Conservation (phyloP, 23 tunicate species). For the Corella eumyota region DNA sequence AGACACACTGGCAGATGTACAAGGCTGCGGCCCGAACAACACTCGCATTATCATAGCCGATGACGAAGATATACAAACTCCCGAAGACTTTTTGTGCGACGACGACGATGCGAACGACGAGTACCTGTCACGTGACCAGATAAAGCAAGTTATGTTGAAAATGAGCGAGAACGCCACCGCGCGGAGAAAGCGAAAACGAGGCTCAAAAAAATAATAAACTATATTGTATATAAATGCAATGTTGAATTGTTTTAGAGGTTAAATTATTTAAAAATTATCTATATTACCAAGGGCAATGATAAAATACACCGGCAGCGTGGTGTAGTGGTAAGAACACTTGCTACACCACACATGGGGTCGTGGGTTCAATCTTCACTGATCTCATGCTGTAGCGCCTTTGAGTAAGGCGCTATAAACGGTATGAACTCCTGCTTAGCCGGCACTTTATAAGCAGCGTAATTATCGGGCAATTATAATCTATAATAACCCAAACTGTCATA, state of each 20-base stretch:
- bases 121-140: conserved; percentile 64
- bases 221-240: conserved; percentile 3
- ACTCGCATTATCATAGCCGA: conserved; percentile 36
- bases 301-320: no score
- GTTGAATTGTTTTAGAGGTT: neutral
- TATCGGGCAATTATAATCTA: no score
- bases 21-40: conserved; percentile 19
- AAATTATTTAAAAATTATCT: neutral
- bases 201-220: neutral
- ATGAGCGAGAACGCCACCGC: conserved; percentile 18
- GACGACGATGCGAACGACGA: conserved; percentile 72
- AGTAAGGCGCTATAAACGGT: no score
- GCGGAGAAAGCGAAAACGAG: conserved; percentile 19
- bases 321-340: no score
- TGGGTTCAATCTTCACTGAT: no score
- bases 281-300: neutral
- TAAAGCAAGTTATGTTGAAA: conserved; percentile 18
- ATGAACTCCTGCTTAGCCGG: no score
- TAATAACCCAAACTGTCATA: no score
- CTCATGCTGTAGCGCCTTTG: no score
- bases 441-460: no score
- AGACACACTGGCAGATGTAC: conserved; percentile 13
- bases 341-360: no score
- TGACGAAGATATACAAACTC: conserved; percentile 30
- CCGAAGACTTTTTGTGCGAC: conserved; percentile 65